Evolutionary conservation across 2,888 invertebrate species (phyloP).

Genomic region (Patella depressa): DNA sequence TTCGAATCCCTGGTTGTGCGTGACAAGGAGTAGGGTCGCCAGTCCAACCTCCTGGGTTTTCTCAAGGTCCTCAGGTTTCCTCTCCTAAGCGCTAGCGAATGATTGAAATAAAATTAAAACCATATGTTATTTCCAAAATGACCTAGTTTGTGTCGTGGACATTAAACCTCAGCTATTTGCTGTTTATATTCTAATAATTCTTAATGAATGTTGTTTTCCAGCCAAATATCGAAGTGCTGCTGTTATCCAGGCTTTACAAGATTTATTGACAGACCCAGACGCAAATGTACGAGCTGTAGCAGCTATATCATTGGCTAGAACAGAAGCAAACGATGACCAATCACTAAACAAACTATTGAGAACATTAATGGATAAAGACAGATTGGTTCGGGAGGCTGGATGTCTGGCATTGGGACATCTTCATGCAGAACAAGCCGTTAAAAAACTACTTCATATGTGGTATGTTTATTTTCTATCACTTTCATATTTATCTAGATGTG

Average conservation of each 20-base stretch:
- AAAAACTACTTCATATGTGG: slow-evolving; percentile 57
- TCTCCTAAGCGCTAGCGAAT: no score
- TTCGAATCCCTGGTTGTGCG: no score
- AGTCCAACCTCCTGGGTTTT: no score
- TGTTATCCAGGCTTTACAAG: slow-evolving; percentile 56
- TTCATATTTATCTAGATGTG: no score
- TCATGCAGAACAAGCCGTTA: slow-evolving; percentile 51
- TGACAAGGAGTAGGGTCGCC: no score
- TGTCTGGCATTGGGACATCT: slow-evolving; percentile 61
- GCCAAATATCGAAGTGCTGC: slow-evolving; percentile 55
- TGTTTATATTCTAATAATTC: background rate
- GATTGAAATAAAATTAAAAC: no score
- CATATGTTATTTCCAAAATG: no score
- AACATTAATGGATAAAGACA: slow-evolving; percentile 53
- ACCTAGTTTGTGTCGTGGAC: no score
- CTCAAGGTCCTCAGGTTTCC: no score
- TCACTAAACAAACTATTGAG: slow-evolving; percentile 47
- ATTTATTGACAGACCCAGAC: slow-evolving; percentile 53
- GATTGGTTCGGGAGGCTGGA: slow-evolving; percentile 60
- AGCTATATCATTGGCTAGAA: slow-evolving; percentile 59
- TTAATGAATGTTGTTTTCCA: slow-evolving; percentile 26
- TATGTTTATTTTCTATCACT: slow-evolving; percentile 30
- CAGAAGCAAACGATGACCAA: slow-evolving; percentile 44
- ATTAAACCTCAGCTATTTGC: no score
- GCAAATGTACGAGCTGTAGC: slow-evolving; percentile 60